These are phyloP conservation scores for Pemphigus obesinymphae DNA, from an alignment of 1,140 invertebrate species.

Conservation along the genomic window DNA sequence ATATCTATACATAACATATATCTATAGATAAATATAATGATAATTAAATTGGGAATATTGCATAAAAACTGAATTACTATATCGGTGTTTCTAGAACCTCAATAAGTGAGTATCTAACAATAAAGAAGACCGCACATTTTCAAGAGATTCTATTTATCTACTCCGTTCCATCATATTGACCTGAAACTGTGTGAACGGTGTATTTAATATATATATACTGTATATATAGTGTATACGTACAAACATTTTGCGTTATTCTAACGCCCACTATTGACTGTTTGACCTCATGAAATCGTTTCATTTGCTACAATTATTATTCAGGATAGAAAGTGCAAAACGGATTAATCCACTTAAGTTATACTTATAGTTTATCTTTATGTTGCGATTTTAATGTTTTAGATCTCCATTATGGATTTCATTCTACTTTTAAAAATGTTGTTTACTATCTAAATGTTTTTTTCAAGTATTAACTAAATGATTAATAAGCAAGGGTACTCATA, in stretches of 20 bases:
- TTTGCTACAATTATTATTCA: conserved; percentile 33
- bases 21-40: neutral
- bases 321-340: conserved; percentile 28
- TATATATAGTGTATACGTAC: neutral
- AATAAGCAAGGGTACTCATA: too few species aligned
- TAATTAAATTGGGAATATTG: neutral
- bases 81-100: neutral
- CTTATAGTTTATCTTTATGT: too few species aligned
- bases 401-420: neutral
- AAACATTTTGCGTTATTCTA: neutral
- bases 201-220: too few species aligned
- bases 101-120: neutral
- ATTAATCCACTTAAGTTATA: neutral
- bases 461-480: too few species aligned
- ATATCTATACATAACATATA: too few species aligned
- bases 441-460: too few species aligned
- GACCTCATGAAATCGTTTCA: conserved; percentile 32
- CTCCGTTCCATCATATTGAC: conserved; percentile 24
- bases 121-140: neutral
- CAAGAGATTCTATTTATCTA: neutral
- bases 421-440: neutral
- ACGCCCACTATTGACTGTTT: conserved; percentile 39
- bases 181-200: conserved; percentile 23
- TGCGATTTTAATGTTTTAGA: conserved; percentile 7
- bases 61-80: neutral